These are phyloP conservation scores for Balearica regulorum DNA, from an alignment of 2,797 vertebrate species.

Conservation along the genomic window DNA sequence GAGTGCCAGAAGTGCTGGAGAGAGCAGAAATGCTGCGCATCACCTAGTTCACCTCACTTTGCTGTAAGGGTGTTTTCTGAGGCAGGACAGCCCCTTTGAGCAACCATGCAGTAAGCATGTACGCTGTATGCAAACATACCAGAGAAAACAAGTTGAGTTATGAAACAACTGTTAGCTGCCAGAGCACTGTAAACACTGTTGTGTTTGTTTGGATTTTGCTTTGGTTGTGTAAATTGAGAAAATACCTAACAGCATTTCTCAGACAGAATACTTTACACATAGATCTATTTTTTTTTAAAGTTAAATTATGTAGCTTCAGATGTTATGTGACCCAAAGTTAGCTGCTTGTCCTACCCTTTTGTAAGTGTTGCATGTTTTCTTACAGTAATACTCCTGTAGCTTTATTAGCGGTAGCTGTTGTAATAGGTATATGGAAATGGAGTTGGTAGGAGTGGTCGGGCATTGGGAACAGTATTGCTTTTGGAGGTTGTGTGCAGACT, in stretches of 20 bases:
- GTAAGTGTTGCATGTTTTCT: neutral
- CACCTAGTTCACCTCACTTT: neutral
- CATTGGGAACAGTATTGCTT: neutral
- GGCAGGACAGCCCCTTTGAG: neutral
- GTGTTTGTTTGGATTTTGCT: neutral
- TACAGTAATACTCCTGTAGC: neutral
- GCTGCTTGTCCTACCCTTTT: neutral
- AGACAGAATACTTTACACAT: neutral
- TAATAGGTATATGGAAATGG: neutral
- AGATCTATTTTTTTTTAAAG: neutral
- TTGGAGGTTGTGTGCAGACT: slow-evolving; percentile 34
- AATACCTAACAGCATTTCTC: neutral
- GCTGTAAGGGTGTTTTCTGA: neutral
- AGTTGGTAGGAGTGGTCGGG: slow-evolving; percentile 16
- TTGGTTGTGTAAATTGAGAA: neutral
- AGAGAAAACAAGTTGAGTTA: neutral
- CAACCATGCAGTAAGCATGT: neutral
- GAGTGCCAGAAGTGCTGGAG: neutral
- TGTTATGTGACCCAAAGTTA: neutral
- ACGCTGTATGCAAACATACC: neutral
- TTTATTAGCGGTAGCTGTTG: neutral
- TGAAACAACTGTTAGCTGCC: slow-evolving; percentile 6
- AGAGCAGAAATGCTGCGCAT: neutral
- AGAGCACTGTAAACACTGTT: neutral
- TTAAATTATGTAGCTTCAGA: neutral